Percentiles rank a stretch among this genome's conserved stretches.
Evolutionary conservation across 2,888 invertebrate genomes (phyloP).

Genomic region (Anoplius nigerrimus): DNA sequence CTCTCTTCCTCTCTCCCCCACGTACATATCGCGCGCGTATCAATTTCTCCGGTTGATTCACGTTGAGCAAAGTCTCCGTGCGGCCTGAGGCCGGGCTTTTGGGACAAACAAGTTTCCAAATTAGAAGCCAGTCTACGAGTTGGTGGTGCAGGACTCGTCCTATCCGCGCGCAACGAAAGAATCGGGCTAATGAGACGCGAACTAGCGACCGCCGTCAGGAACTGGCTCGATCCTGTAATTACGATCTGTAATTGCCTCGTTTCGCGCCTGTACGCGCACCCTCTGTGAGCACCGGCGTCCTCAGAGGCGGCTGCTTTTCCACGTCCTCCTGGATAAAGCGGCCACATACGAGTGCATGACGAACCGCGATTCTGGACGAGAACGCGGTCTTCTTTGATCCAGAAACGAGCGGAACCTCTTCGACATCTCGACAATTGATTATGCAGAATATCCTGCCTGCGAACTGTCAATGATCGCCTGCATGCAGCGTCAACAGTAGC

Average conservation of each 20-base stretch:
- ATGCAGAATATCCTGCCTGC: no score
- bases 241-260: slow-evolving; percentile 41
- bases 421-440: no score
- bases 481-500: no score
- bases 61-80: background rate
- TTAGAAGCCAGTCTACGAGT: slow-evolving; percentile 22
- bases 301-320: slow-evolving; percentile 8
- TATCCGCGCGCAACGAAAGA: slow-evolving; percentile 19
- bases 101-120: slow-evolving; percentile 35
- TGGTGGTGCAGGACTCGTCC: slow-evolving; percentile 6
- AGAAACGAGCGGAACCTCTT: no score
- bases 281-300: background rate
- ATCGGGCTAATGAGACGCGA: slow-evolving; percentile 36
- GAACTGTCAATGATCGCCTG: no score
- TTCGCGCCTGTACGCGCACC: background rate
- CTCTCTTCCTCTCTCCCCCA: background rate
- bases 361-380: no score
- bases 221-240: slow-evolving; percentile 40
- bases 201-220: slow-evolving; percentile 7
- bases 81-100: slow-evolving; percentile 29
- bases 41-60: slow-evolving; percentile 20
- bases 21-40: background rate
- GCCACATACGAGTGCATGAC: no score
- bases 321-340: background rate
- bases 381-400: no score